A percentile compares a stretch with the other conserved stretches of the same genome.
Conservation (phyloP, 2,888 invertebrate genomes). For the Orthonevra nobilis region DNA sequence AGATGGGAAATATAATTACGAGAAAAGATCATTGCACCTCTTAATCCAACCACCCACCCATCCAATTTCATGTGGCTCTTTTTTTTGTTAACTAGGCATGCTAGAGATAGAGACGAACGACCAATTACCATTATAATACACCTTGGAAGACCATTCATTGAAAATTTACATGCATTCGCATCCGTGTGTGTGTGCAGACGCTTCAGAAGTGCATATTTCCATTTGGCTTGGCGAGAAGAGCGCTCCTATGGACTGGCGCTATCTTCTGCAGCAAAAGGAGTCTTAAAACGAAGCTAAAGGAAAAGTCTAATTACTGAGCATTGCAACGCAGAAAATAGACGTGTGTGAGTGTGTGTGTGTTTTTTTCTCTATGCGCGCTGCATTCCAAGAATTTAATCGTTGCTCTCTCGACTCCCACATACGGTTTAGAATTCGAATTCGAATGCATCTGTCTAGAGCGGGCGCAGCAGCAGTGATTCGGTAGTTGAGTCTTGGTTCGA, state of each 20-base stretch:
- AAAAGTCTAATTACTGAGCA: slow-evolving; percentile 4
- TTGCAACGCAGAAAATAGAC: neutral
- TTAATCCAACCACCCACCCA: slow-evolving; percentile 6
- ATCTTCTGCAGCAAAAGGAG: neutral
- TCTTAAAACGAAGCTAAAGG: neutral
- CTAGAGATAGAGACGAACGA: neutral
- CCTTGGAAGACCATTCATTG: neutral
- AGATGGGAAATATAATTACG: neutral
- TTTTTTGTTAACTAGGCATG: neutral
- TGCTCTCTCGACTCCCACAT: neutral
- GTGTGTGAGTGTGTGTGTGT: no score
- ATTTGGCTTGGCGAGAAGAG: neutral
- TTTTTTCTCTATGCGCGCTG: no score
- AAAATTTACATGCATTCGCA: neutral
- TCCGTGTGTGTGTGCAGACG: no score
- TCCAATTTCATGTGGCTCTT: neutral
- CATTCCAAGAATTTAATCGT: neutral
- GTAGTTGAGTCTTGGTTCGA: neutral
- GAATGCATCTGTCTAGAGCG: neutral
- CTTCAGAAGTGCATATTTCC: no score
- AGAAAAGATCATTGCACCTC: neutral
- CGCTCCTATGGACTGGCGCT: neutral
- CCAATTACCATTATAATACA: neutral
- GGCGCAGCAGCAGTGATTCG: neutral
- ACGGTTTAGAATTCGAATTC: no score